Conservation (phyloP, 2,113 vertebrate genomes). For the Cynoglossus semilaevis region DNA sequence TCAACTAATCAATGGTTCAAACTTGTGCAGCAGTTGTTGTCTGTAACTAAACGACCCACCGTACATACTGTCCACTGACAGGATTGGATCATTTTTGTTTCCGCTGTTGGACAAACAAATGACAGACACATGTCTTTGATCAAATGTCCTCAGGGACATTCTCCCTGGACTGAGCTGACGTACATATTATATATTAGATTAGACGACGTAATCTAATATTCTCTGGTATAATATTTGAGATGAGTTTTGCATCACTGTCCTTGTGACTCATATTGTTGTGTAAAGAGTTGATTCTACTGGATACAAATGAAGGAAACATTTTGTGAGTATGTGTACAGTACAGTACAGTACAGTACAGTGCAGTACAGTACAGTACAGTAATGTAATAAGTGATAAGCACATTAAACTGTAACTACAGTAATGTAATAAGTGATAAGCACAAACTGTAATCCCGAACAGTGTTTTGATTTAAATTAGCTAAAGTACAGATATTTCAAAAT, state of each 20-base stretch:
- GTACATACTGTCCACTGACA: conserved; percentile 30
- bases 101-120: conserved; percentile 37
- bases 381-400: too few relatives aligned
- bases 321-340: conserved; percentile 3
- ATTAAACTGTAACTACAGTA: too few relatives aligned
- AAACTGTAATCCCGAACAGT: too few relatives aligned
- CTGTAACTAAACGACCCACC: conserved; percentile 25
- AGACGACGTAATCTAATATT: conserved; percentile 30
- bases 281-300: conserved; percentile 1
- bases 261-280: conserved; percentile 35
- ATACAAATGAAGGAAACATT: conserved; percentile 2
- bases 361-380: background rate
- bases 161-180: conserved; percentile 27
- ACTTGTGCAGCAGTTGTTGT: conserved; percentile 1
- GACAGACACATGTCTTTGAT: conserved; percentile 45
- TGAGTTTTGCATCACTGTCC: conserved; percentile 18
- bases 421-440: too few relatives aligned
- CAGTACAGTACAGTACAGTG: background rate
- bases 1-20: too few relatives aligned
- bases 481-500: too few relatives aligned
- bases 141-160: conserved; percentile 23
- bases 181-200: conserved; percentile 36
- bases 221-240: conserved; percentile 22
- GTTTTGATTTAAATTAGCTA: too few relatives aligned
- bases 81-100: conserved; percentile 29